Evolutionary conservation across 2,113 vertebrate genomes (phyloP), one percentile per base, ranked within the genome.

Genomic region (Rhea americana): DNA sequence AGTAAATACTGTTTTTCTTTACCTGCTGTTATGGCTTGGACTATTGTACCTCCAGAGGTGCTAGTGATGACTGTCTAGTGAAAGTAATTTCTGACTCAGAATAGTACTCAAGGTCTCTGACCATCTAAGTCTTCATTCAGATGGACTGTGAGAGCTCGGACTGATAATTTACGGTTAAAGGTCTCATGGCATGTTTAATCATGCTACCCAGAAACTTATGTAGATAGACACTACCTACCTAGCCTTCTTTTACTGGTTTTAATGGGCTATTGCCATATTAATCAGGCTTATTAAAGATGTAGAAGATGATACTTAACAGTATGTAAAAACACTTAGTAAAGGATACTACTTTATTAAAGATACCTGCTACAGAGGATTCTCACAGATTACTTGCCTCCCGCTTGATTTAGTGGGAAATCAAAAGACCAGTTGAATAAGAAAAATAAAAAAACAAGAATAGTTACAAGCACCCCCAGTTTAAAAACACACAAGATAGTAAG

Each of bases 1-100:
- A 98, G 98, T 96, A 24, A 7, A 14, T 35, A 19, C 26, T 67
- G 26, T n/a, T 85, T 90, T 93, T 43, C 22, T 85, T 94, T 61
- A 39, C 35, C 20, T 78, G 43, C 51, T 81, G 20, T 63, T 81
- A 25, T 0, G 1, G 7, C 37, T 79, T 55, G 28, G 14, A 74
- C 28, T 37, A 26, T 73, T 78, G 37, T 25, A 5, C 35, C 6
- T 85, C 25, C 30, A 19, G 26, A 82, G 21, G 13, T 24, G 24
- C 35, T 30, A 51, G 12, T n/a, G 26, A 37, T 86, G 77, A 17
- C 43, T 82, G 12, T 62, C 10, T 18, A 13, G 20, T 72, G 61
- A 90, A 76, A 63, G 13, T 16, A 63, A 18, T 9, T 11, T 80
- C 8, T 55, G 51, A 89, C 71, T 51, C 37, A 82, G 61, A 80